Evolutionary conservation across 2,797 vertebrate genomes (phyloP).

Genomic region (Anisognathus igniventris): DNA sequence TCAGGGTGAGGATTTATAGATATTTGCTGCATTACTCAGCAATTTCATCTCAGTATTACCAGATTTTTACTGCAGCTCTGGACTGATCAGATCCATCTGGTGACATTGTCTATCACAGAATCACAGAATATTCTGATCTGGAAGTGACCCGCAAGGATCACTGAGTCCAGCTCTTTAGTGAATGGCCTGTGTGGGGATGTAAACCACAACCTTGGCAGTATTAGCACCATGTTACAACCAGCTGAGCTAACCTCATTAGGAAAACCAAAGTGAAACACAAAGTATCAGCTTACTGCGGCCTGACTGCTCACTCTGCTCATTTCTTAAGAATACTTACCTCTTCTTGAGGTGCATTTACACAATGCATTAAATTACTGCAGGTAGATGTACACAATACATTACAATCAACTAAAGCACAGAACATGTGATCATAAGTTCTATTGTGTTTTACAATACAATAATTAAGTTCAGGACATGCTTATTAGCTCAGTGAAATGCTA

Average conservation of each 20-base stretch:
- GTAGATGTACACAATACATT: neutral
- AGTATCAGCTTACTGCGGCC: neutral
- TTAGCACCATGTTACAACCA: neutral
- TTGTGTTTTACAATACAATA: neutral
- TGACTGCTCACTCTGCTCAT: neutral
- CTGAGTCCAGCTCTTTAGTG: neutral
- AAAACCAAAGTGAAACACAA: neutral
- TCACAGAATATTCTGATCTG: neutral
- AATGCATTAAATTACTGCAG: neutral
- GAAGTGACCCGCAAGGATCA: neutral
- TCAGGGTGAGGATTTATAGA: neutral
- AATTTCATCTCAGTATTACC: neutral
- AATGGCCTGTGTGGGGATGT: no score
- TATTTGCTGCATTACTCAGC: neutral
- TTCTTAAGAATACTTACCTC: neutral
- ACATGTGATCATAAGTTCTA: neutral
- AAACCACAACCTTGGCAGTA: accelerated
- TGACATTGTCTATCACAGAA: neutral
- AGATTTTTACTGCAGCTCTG: neutral
- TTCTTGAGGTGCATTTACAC: neutral
- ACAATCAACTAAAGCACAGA: neutral
- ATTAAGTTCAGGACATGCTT: neutral
- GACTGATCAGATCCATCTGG: neutral
- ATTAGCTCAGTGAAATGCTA: neutral
- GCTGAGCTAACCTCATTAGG: no score